Evolutionary conservation across 2,113 vertebrate genomes (phyloP).

Genomic region (Xenopus tropicalis): DNA sequence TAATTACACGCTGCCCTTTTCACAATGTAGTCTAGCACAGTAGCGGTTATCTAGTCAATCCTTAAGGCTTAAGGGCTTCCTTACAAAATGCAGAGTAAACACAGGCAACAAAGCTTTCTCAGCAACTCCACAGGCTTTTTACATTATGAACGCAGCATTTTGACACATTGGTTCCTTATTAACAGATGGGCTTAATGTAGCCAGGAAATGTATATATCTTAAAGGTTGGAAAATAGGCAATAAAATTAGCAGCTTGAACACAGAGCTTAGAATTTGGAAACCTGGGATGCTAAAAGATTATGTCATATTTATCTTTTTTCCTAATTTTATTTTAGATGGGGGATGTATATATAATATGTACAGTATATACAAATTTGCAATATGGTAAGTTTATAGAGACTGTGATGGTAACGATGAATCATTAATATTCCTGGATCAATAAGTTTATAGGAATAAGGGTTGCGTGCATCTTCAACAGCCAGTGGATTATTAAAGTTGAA

Average conservation of each 20-base stretch:
- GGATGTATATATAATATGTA: too few relatives aligned
- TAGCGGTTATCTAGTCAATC: conserved; percentile 1
- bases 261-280: background rate
- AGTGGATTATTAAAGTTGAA: too few relatives aligned
- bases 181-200: conserved; percentile 2
- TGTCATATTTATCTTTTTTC: too few relatives aligned
- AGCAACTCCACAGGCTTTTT: background rate
- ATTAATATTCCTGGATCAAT: too few relatives aligned
- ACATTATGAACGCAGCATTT: conserved; percentile 1
- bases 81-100: background rate
- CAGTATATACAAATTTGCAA: too few relatives aligned
- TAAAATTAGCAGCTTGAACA: background rate
- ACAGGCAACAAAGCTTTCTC: conserved; percentile 23
- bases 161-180: conserved; percentile 5
- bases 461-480: too few relatives aligned
- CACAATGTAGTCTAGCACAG: conserved; percentile 8
- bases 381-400: too few relatives aligned
- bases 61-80: background rate
- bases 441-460: too few relatives aligned
- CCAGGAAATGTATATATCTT: conserved; percentile 1
- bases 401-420: too few relatives aligned
- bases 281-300: background rate
- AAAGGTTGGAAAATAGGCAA: background rate
- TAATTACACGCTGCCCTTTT: conserved; percentile 11
- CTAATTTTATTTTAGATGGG: too few relatives aligned